Evolutionary conservation across 2,797 vertebrate species (phyloP).

Genomic region (Mormyrops attenuatus): DNA sequence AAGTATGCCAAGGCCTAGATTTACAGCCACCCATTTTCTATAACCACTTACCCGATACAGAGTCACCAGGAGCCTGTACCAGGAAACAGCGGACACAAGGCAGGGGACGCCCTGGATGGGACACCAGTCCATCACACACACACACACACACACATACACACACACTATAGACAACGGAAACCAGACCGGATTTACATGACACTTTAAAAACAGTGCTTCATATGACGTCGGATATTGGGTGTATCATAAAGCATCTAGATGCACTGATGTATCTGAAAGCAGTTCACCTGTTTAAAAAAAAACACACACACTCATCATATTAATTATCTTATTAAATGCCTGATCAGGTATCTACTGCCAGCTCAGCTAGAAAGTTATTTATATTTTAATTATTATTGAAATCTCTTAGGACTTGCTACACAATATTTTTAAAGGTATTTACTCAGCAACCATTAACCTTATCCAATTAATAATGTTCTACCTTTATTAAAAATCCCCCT

Average conservation of each 20-base stretch:
- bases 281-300: neutral
- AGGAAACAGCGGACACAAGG: neutral
- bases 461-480: neutral
- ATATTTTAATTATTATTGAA: slow-evolving; percentile 2
- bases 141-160: too few relatives aligned
- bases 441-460: neutral
- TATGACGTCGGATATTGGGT: neutral
- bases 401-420: neutral
- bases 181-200: neutral
- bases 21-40: neutral
- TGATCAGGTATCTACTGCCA: neutral
- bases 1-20: neutral
- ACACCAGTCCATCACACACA: neutral
- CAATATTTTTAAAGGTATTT: neutral
- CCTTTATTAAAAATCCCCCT: neutral
- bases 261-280: slow-evolving; percentile 4
- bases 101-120: neutral
- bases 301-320: neutral
- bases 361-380: slow-evolving; percentile 2
- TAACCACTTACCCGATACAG: neutral
- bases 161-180: neutral
- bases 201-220: neutral
- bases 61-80: neutral
- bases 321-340: neutral
- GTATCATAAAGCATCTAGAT: neutral